Evolutionary conservation across 1,140 invertebrate species (phyloP).

Genomic region (Philotrypesis tridentata): DNA sequence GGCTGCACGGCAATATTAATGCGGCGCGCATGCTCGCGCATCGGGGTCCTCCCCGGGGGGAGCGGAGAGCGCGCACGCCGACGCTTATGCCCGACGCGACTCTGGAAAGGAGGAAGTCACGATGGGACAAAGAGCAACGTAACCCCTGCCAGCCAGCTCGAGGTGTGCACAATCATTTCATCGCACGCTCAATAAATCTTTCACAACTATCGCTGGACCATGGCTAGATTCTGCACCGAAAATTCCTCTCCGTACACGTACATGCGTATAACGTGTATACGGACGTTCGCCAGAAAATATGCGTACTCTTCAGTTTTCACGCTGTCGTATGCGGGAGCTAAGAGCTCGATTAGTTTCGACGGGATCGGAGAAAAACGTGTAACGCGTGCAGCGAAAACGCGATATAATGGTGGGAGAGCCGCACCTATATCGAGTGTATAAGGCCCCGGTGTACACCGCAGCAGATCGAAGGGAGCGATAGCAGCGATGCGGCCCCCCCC

Average conservation of each 20-base stretch:
- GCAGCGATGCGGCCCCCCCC: neutral
- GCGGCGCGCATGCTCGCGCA: conserved; percentile 21
- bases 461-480: neutral
- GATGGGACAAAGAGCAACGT: neutral
- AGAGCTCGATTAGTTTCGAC: too few species aligned
- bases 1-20: conserved; percentile 40
- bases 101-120: neutral
- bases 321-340: too few species aligned
- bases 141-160: neutral
- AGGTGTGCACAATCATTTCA: neutral
- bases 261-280: too few species aligned
- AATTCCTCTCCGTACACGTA: neutral
- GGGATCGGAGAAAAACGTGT: too few species aligned
- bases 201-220: neutral
- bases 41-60: neutral
- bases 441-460: neutral
- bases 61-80: neutral
- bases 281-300: too few species aligned
- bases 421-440: neutral
- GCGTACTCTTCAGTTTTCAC: too few species aligned
- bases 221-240: neutral
- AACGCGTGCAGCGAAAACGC: too few species aligned
- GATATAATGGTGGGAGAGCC: neutral
- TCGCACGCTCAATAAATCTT: neutral
- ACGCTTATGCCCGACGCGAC: neutral